Conservation (phyloP, 2,797 vertebrate species). For the Cephalopachus bancanus region DNA sequence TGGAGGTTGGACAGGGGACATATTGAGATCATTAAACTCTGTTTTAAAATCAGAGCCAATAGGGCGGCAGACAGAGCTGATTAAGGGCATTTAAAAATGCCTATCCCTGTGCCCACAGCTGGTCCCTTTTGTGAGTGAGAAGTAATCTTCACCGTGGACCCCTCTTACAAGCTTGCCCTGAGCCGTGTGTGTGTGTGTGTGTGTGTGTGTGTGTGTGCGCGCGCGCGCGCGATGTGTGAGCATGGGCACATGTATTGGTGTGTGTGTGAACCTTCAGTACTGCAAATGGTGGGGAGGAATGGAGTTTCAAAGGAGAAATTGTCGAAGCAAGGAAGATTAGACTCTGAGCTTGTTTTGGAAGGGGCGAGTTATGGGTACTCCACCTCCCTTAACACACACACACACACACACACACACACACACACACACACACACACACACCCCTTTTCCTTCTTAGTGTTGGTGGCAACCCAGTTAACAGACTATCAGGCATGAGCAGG, state of each 20-base stretch:
- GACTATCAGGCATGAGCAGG: neutral
- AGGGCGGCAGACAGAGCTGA: neutral
- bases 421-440: neutral
- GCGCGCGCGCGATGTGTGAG: too few species aligned
- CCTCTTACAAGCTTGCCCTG: neutral
- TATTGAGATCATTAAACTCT: conserved; percentile 40
- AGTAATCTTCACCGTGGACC: neutral
- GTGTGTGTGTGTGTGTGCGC: neutral
- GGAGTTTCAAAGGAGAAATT: neutral
- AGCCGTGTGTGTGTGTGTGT: neutral
- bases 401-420: too few species aligned
- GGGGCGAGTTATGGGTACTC: neutral
- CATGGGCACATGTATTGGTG: too few species aligned
- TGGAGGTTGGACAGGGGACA: neutral
- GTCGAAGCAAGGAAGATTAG: neutral
- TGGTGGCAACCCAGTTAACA: neutral
- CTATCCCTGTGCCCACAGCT: neutral
- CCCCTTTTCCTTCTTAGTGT: neutral
- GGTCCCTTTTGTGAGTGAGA: neutral
- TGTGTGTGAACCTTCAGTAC: neutral
- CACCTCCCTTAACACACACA: fast-evolving
- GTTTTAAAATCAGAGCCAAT: conserved; percentile 6
- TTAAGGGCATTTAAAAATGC: conserved; percentile 6
- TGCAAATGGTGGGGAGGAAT: too few species aligned
- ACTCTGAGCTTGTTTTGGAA: neutral